Evolutionary conservation across 1,140 invertebrate genomes (phyloP).

Genomic region (Solen grandis): DNA sequence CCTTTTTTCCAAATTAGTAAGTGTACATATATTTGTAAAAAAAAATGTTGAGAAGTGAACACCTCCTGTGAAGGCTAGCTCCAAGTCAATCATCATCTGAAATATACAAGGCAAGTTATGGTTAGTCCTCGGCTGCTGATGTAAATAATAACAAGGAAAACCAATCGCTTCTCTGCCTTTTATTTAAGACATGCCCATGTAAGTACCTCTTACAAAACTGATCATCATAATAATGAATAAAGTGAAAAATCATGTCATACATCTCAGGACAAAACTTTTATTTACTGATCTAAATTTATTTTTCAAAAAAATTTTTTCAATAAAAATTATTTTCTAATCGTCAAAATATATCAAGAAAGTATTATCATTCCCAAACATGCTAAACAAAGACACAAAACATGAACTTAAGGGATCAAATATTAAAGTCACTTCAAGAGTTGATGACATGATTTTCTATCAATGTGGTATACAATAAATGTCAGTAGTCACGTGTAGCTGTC

Average conservation of each 20-base stretch:
- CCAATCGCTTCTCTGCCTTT: constrained; percentile 35
- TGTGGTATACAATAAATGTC: background rate
- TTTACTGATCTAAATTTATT: background rate
- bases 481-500: constrained; percentile 8
- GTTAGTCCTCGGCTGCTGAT: background rate
- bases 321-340: background rate
- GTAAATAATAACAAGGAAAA: constrained; percentile 3
- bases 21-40: too few species aligned
- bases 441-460: background rate
- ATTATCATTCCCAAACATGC: background rate
- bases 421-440: background rate
- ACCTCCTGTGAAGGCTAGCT: background rate
- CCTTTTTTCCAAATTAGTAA: too few species aligned
- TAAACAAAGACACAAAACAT: background rate
- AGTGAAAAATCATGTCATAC: background rate
- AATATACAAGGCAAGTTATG: constrained; percentile 20
- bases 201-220: constrained; percentile 6
- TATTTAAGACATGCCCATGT: constrained; percentile 11
- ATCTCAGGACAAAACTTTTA: background rate
- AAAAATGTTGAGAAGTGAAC: too few species aligned
- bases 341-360: background rate
- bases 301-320: background rate
- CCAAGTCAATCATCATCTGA: constrained; percentile 11
- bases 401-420: background rate
- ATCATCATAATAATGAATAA: background rate